Percentiles rank a stretch among this genome's conserved stretches.
phyloP scores from a whole-genome alignment of 2,888 invertebrate species.

The Hirtodrosophila histrioides region DNA sequence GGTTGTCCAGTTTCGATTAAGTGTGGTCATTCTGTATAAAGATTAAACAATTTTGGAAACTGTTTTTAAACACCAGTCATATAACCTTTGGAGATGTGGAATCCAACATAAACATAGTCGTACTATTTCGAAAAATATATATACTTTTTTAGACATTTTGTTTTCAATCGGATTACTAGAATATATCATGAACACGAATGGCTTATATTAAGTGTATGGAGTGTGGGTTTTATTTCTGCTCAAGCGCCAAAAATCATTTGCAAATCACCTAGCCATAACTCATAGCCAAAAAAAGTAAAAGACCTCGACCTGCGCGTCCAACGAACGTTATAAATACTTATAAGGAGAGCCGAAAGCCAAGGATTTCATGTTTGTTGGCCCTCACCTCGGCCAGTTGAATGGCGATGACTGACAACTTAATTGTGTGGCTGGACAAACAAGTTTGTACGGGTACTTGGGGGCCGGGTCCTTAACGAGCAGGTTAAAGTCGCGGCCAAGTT shows the following conservation, averaged over 20 bases:
- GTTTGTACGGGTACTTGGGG: conserved; percentile 29
- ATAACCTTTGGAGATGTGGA: no score
- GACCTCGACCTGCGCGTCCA: conserved; percentile 7
- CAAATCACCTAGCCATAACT: conserved; percentile 13
- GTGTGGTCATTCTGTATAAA: no score
- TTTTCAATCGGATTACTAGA: no score
- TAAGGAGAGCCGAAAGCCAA: conserved; percentile 46
- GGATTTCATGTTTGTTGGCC: conserved; percentile 24
- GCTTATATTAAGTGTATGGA: no score
- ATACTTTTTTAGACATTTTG: no score
- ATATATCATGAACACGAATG: no score
- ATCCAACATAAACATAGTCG: no score
- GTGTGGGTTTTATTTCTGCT: no score
- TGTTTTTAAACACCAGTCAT: no score
- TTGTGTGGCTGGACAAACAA: conserved; percentile 71
- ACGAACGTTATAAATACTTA: conserved; percentile 29
- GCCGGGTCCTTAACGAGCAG: conserved; percentile 37
- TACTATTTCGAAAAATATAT: no score
- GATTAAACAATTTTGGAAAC: no score
- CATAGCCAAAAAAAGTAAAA: conserved; percentile 6
- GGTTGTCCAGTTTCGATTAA: no score
- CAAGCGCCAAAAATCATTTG: conserved; percentile 14
- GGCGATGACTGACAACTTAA: conserved; percentile 74
- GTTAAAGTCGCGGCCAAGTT: conserved; percentile 61
- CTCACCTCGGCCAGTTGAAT: conserved; percentile 10